phyloP scores from a whole-genome alignment of 2,888 invertebrate genomes.

The Melinopterus prodromus region DNA sequence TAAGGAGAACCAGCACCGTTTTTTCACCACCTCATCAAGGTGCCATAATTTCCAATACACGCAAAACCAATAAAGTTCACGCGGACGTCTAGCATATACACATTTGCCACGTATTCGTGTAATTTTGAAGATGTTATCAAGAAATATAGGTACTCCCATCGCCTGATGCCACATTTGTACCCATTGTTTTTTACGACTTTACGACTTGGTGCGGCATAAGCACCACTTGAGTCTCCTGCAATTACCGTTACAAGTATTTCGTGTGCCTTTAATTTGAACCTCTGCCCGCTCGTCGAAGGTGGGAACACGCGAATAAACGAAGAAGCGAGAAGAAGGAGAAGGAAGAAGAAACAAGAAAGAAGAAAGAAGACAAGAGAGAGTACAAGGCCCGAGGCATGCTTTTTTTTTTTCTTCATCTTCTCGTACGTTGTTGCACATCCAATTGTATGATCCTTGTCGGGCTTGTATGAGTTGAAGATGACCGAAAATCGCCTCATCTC shows the following conservation, averaged over 20 bases:
- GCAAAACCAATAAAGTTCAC: no score
- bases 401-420: neutral
- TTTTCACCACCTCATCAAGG: no score
- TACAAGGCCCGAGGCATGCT: neutral
- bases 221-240: neutral
- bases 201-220: neutral
- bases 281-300: neutral
- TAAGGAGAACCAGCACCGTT: no score
- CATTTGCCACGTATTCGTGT: neutral
- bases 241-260: constrained; percentile 4
- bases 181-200: neutral
- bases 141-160: neutral
- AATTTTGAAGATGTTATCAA: neutral
- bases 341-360: neutral
- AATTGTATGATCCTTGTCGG: neutral
- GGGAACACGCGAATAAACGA: neutral
- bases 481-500: neutral
- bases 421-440: neutral
- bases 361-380: neutral
- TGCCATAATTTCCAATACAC: no score
- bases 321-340: neutral
- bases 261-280: neutral
- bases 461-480: neutral
- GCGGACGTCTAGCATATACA: no score
- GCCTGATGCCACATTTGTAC: neutral